These are phyloP conservation scores for Formicarius rufipectus DNA, from an alignment of 2,113 vertebrate species.

Conservation along the genomic window DNA sequence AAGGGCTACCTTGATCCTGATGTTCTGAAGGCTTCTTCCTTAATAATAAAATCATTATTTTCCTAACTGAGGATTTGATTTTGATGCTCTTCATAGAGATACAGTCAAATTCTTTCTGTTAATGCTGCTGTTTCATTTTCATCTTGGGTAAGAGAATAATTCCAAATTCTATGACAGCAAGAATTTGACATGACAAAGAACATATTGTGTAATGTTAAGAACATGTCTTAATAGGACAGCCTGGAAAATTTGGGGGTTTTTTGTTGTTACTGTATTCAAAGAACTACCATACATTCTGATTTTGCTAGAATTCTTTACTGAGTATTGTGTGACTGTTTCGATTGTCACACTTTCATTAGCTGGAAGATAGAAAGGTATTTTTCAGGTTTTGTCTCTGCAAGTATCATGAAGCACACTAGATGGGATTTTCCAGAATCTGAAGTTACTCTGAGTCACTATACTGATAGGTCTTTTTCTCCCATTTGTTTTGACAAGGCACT, in stretches of 20 bases:
- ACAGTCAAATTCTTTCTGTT: not conserved
- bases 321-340: not conserved
- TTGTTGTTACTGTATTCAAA: not conserved
- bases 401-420: not conserved
- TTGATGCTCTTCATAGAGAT: not conserved
- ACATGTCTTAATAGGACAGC: not conserved
- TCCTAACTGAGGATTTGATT: not conserved
- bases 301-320: not conserved
- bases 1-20: not conserved
- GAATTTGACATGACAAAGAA: not conserved
- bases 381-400: not conserved
- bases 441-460: not conserved
- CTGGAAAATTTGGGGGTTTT: not conserved
- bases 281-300: not conserved
- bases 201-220: not conserved
- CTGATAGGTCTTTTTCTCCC: not conserved
- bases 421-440: not conserved
- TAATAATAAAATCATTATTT: not conserved
- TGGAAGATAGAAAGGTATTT: not conserved
- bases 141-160: not conserved
- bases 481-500: not conserved
- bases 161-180: not conserved
- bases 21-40: not conserved
- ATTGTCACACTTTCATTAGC: not conserved
- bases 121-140: not conserved